Base-by-base conservation (phyloP, 2,113 vertebrate species). In the Perca fluviatilis region DNA sequence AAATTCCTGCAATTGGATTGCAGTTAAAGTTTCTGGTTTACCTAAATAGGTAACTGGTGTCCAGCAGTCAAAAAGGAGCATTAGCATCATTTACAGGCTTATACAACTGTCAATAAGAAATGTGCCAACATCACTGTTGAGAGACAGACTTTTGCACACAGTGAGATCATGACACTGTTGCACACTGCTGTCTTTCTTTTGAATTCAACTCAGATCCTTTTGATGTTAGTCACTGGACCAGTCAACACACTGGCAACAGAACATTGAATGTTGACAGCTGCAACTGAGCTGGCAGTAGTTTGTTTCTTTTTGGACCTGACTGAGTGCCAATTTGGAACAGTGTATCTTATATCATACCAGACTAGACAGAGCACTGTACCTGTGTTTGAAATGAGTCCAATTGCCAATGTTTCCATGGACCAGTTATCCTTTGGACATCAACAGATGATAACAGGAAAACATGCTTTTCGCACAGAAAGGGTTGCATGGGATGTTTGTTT, bases 221-320 rank as follows among this genome's bases (percentile, higher is more conserved):
- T 72, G 19, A 40, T 67, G 65, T 68, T 67, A 33, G 46, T 77
- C 53, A 54, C 27, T 50, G 58, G 25, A 72, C 49, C 66, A 60
- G 51, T 70, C n/a, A 61, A 80, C 51, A 69, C 18, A 60, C 14
- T 30, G 36, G 40, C 64, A 40, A 57, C 56, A 68, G 14, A 36
- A 73, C 23, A 73, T n/a, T n/a, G 19, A 78, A 46, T 58, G 40
- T 23, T 84, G 68, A 77, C 30, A 58, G 30, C 56, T 62, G 46
- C 16, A 56, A 23, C 27, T 67, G 18, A 46, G 51, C 51, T 61
- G 53, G 61, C 61, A 46, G 49, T 40, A 15, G 25, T 25, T 13
- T 58, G 49, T 69, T 30, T 62, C 5, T 77, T 58, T 74, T 72
- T 9, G 7, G 19, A 70, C 12, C 67, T 14, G 47, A 50, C 11